Percentiles rank a stretch among this genome's conserved stretches.
Conservation (phyloP, 2,113 vertebrate genomes). For the Spheniscus mendiculus region DNA sequence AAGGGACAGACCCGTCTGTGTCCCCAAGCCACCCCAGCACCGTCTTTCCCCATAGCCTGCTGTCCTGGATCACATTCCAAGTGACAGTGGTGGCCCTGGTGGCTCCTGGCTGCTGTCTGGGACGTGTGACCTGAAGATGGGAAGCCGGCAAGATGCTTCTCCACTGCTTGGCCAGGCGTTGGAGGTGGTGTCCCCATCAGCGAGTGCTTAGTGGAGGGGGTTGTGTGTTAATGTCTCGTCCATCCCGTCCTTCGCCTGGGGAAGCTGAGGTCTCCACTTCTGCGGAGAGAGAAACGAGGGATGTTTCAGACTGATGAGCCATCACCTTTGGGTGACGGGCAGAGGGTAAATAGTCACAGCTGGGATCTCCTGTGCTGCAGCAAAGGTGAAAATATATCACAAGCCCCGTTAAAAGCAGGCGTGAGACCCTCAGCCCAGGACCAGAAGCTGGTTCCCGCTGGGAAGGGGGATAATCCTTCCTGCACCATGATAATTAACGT, state of each 20-base stretch:
- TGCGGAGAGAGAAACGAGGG: rapidly evolving
- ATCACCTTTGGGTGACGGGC: background rate
- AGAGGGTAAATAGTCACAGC: background rate
- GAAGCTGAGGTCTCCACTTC: rapidly evolving
- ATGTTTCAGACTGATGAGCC: background rate
- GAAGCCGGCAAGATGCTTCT: background rate
- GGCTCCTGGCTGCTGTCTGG: background rate
- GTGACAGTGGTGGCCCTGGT: background rate
- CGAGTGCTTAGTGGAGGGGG: background rate
- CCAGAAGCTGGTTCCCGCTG: background rate
- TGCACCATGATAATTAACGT: rapidly evolving
- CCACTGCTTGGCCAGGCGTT: background rate
- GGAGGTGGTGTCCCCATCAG: background rate
- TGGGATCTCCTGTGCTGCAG: background rate
- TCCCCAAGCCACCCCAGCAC: background rate
- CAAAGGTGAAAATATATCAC: background rate
- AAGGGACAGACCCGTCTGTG: background rate
- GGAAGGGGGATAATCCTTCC: background rate
- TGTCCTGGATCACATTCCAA: rapidly evolving
- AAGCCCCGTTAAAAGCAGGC: rapidly evolving
- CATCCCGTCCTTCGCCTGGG: background rate
- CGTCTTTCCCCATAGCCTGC: rapidly evolving
- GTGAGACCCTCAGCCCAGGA: background rate
- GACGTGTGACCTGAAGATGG: background rate
- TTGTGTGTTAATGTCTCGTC: background rate